Percentiles rank a stretch among this genome's conserved stretches.
phyloP scores from a whole-genome alignment of 2,888 invertebrate genomes.

The Lamproptera curius region DNA sequence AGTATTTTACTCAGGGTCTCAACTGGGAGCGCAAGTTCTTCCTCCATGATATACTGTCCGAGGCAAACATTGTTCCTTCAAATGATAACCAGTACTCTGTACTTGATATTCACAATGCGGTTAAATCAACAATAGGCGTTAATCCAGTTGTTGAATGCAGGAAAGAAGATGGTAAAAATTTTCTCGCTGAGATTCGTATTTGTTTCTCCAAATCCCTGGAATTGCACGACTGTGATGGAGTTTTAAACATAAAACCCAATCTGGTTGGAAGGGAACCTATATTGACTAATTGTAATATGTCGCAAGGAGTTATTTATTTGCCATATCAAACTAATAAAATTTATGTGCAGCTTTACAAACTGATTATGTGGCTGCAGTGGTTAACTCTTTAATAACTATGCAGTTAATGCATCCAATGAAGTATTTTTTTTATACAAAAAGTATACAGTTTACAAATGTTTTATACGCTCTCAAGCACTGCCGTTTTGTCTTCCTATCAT shows the following conservation, averaged over 20 bases:
- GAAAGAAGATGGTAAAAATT: conserved; percentile 76
- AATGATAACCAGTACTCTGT: conserved; percentile 36
- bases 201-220: conserved; percentile 84
- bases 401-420: not conserved
- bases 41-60: conserved; percentile 77
- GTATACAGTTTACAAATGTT: no score
- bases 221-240: conserved; percentile 82
- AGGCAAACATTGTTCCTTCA: conserved; percentile 73
- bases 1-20: conserved; percentile 83
- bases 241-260: conserved; percentile 31
- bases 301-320: conserved; percentile 77
- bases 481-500: no score
- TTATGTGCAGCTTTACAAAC: conserved; percentile 74
- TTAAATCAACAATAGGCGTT: conserved; percentile 74
- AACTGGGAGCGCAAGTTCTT: conserved; percentile 79
- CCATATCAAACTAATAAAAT: conserved; percentile 57
- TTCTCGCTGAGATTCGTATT: conserved; percentile 84
- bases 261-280: conserved; percentile 45
- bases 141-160: conserved; percentile 82
- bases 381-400: conserved; percentile 68
- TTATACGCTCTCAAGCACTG: no score
- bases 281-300: conserved; percentile 79
- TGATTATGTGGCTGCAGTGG: conserved; percentile 80
- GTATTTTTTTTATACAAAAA: not conserved
- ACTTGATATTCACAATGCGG: conserved; percentile 43